A percentile compares a stretch with the other conserved stretches of the same genome.
Evolutionary conservation across 92 coral and sea anemone genomes (phyloP).

Genomic region (Palythoa heliodiscus): DNA sequence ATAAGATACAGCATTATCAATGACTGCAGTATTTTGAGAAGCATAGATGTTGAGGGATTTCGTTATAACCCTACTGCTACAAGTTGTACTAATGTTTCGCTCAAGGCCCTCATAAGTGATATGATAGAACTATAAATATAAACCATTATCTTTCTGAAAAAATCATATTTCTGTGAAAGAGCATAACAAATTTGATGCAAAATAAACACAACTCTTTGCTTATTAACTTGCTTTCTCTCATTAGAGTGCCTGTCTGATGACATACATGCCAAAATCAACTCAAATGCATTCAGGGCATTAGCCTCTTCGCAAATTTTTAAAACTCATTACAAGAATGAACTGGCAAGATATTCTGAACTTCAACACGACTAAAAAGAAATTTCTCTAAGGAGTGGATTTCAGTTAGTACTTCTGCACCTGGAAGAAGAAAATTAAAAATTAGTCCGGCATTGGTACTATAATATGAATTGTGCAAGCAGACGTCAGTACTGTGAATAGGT

Average conservation of each 20-base stretch:
- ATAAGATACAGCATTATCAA: conserved; percentile 25
- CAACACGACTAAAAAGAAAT: conserved; percentile 7
- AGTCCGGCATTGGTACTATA: neutral
- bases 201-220: too few relatives aligned
- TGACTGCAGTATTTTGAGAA: neutral
- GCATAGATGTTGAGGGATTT: conserved; percentile 24
- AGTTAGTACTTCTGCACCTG: neutral
- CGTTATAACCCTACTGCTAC: conserved; percentile 28
- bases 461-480: neutral
- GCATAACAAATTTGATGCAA: too few relatives aligned
- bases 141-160: too few relatives aligned
- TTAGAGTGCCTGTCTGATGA: too few relatives aligned
- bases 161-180: too few relatives aligned
- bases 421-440: neutral
- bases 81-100: conserved; percentile 40
- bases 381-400: neutral
- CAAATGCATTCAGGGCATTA: too few relatives aligned
- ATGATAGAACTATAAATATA: too few relatives aligned
- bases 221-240: too few relatives aligned
- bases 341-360: neutral
- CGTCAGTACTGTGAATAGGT: neutral
- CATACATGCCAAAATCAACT: too few relatives aligned
- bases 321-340: neutral
- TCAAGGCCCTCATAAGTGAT: neutral
- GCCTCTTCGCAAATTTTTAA: too few relatives aligned